Conservation (phyloP, 1,140 invertebrate genomes). For the Drosophila rhopaloa region DNA sequence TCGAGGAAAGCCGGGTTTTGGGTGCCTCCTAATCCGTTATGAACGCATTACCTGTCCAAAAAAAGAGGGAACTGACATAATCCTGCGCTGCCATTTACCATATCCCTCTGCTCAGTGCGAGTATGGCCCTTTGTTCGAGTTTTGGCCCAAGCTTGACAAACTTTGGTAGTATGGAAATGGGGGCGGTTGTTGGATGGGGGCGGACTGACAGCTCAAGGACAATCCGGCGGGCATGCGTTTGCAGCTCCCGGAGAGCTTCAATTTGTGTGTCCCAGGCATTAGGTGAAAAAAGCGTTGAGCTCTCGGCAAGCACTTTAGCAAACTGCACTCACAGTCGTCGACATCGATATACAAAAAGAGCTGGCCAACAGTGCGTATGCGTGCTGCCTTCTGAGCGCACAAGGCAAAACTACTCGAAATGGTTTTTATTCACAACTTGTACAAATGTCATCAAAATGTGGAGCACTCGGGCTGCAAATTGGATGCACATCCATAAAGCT, state of each 20-base stretch:
- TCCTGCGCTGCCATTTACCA: slow-evolving; percentile 5
- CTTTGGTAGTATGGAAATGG: slow-evolving; percentile 14
- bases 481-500: slow-evolving; percentile 6
- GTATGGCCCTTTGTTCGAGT: slow-evolving; percentile 3
- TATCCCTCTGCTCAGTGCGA: neutral
- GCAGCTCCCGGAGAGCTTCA: slow-evolving; percentile 46
- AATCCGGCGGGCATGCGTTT: slow-evolving; percentile 41
- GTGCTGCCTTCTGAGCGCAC: slow-evolving; percentile 17
- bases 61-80: slow-evolving; percentile 19
- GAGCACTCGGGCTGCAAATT: slow-evolving; percentile 36
- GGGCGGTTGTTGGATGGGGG: slow-evolving; percentile 6
- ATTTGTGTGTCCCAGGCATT: slow-evolving; percentile 54
- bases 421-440: slow-evolving; percentile 27
- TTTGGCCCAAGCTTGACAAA: slow-evolving; percentile 10
- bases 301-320: slow-evolving; percentile 44
- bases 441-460: slow-evolving; percentile 40
- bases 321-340: slow-evolving; percentile 34
- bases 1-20: neutral
- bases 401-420: slow-evolving; percentile 28
- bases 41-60: slow-evolving; percentile 23
- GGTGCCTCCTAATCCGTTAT: slow-evolving; percentile 31
- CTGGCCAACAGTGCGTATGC: slow-evolving; percentile 56
- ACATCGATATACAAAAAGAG: slow-evolving; percentile 53
- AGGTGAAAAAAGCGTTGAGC: slow-evolving; percentile 29
- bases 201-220: slow-evolving; percentile 38